Base-by-base conservation (phyloP, 2,113 vertebrate species). In the sheep (Ovis aries) region DNA sequence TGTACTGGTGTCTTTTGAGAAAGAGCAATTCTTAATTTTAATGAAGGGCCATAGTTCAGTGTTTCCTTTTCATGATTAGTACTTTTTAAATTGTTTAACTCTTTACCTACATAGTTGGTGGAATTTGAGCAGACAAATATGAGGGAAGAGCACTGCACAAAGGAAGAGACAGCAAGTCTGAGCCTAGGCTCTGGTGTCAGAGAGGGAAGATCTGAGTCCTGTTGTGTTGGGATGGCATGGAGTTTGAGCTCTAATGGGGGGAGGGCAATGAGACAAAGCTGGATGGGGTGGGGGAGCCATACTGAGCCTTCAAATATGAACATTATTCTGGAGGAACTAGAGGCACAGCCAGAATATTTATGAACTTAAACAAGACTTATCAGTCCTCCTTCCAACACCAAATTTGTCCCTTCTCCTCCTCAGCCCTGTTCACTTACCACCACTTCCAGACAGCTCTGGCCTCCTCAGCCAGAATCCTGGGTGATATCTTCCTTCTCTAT, bases 21-120 rank as follows among this genome's bases (percentile, higher is more conserved):
- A 62, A 77, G 13, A 74, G 45, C 64, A 85, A 55, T 95, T 96
- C 55, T 90, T 88, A 43, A 89, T 94, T 93, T 88, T 84, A 95
- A 77, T 81, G 17, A 50, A 92, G 36, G 85, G 21, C 9, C 55
- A 7, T 62, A 85, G 36, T 57, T 86, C 31, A 50, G 23, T 90
- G 25, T 81, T 90, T 91, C 74, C 45, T 53, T 95, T 87, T 77
- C 91, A 60, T 59, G 88, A 53, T 71, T 59, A 55, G n/a, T 93
- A 31, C 31, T 87, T 64, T 96, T 91, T 88, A 9, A 55, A 57
- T 88, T 67, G n/a, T 77, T 90, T 84, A 94, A 89, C 71, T 89
- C 19, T 85, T 48, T 94, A 62, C 48, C 36, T 57, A 14, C 48
- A 25, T 19, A 23, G 31, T 59, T 90, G 52, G 36, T 57, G 74